These are phyloP conservation scores for Chironomus tepperi DNA, from an alignment of 1,140 invertebrate species.

Conservation along the genomic window DNA sequence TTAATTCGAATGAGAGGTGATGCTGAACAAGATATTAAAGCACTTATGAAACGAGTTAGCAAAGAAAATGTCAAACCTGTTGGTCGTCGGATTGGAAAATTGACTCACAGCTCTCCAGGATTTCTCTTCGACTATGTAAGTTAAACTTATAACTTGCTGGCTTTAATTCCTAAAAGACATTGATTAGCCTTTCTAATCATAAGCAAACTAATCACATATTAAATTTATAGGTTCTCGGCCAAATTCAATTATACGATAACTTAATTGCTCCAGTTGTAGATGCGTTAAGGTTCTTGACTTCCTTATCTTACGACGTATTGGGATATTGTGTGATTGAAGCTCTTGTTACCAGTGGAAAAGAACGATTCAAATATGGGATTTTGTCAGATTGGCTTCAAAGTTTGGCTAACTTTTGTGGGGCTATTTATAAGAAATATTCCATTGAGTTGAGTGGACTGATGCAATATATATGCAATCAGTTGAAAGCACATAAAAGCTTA, in stretches of 20 bases:
- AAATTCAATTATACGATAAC: conserved; percentile 98
- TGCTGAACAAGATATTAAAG: conserved; percentile 85
- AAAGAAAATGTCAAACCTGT: conserved; percentile 98
- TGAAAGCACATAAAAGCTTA: conserved; percentile 92
- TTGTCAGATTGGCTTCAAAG: conserved; percentile 92
- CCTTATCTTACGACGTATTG: conserved; percentile 91
- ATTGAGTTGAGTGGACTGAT: conserved; percentile 91
- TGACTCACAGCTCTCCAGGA: conserved; percentile 91
- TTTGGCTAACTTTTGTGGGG: conserved; percentile 87
- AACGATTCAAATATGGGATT: conserved; percentile 77
- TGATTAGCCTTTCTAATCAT: too few species aligned
- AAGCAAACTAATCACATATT: too few species aligned
- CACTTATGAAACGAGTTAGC: conserved; percentile 94
- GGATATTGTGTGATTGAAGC: conserved; percentile 94
- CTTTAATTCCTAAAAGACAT: too few species aligned
- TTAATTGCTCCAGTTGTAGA: conserved; percentile 95
- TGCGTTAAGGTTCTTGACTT: conserved; percentile 93
- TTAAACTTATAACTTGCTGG: conserved; percentile 31
- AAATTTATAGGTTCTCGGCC: conserved; percentile 55
- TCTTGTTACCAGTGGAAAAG: conserved; percentile 63
- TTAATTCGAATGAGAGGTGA: conserved; percentile 75
- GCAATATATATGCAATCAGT: conserved; percentile 94
- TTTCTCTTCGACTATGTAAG: conserved; percentile 91
- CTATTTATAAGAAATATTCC: conserved; percentile 94
- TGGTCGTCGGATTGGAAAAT: conserved; percentile 90